These are phyloP conservation scores for Orchestia grillus DNA, from an alignment of 1,140 invertebrate species.

Conservation along the genomic window DNA sequence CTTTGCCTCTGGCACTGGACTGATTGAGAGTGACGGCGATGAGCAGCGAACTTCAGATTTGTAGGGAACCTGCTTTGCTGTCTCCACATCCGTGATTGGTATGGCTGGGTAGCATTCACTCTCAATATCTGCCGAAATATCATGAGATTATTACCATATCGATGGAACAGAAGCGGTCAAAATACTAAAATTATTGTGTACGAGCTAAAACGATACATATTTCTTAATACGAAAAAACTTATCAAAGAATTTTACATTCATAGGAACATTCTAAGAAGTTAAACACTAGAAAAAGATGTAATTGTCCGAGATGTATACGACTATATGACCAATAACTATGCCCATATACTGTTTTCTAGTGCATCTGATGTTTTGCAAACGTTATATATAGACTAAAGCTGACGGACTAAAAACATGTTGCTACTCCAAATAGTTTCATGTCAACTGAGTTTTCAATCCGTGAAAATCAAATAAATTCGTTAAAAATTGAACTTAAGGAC, in stretches of 20 bases:
- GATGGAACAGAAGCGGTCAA: neutral
- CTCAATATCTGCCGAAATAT: constrained; percentile 41
- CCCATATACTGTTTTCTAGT: no score
- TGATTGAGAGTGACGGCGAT: neutral
- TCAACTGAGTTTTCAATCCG: no score
- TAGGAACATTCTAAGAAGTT: neutral
- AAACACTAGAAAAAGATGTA: neutral
- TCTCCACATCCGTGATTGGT: constrained; percentile 49
- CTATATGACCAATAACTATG: neutral
- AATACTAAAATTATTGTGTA: no score
- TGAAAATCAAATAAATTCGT: no score
- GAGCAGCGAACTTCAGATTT: neutral
- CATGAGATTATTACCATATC: neutral
- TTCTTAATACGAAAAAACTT: no score
- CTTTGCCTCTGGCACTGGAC: neutral
- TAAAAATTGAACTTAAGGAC: no score
- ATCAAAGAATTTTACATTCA: neutral
- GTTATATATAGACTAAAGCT: no score
- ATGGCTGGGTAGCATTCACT: constrained; percentile 56
- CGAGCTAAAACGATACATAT: no score
- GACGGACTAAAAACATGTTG: no score
- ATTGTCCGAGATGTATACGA: neutral
- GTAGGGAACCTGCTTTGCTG: neutral
- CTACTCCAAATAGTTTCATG: no score
- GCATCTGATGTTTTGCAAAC: no score